Base-by-base conservation (phyloP, 53 echinoderm and acorn worm species). In the Holothuria scabra region DNA sequence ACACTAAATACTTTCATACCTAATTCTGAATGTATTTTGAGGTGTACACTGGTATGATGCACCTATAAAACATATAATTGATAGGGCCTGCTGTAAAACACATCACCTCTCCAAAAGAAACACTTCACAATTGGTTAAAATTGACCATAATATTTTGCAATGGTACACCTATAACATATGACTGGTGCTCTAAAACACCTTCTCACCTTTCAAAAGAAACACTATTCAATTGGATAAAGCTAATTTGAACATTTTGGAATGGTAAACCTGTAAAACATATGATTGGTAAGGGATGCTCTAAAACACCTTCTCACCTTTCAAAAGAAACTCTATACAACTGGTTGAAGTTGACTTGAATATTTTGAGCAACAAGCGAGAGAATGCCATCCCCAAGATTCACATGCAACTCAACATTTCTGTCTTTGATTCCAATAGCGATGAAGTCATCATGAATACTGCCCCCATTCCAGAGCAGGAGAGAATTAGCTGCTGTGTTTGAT, bases 381-480 rank as follows among this genome's bases (percentile, higher is more conserved):
- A 89, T 72, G 1, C 97, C 97, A 56, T 86, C 87, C 13, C 97
- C 97, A 0, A 97, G 94, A 48, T 94, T 86, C 65, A 89, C 90
- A 31, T 76, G 92, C 30, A 94, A 84, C 71, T 84, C 83, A 46
- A 94, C 63, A 37, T 65, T 49, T 55, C 89, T 57, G 55, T 87
- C 57, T 58, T 85, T 84, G 57, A 97, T 62, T 11, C 97, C 97
- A 18, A 97, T 46, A 1, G 91, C 88, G 0, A 97, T 86, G 70
- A 94, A 93, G 76, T 94, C 91, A 19, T 49, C 70, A 64, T 84
- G 74, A 34, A 84, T 70, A n/a, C 87, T 79, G 25, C 30, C 79
- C 25, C 97, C 97, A 63, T 90, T 88, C 97, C 97, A 97, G 28
- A 97, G 84, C 25, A 97, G 60, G 20, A 97, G 81, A 63, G 88